Base-by-base conservation (phyloP, 2,888 invertebrate species). In the Entomobrya proxima region DNA sequence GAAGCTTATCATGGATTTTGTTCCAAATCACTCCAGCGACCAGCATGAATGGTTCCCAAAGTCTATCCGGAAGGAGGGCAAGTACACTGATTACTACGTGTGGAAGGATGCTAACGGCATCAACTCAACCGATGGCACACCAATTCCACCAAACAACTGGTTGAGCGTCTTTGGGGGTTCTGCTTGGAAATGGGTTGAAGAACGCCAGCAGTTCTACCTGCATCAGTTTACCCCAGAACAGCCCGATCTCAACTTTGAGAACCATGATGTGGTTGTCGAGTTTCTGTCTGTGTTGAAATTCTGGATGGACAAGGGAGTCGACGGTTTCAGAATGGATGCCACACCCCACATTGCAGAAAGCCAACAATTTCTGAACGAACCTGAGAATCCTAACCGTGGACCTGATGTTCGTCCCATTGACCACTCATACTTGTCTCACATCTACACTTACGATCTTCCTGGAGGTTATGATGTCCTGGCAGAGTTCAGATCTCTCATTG, bases 211-310 rank as follows among this genome's bases (percentile, higher is more conserved):
- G 91, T 97, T 93, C 92, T 97, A 97, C 91, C 94, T 97, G 76
- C 96, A 96, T 86, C 96, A 96, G 90, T 95, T 95, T 90, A 93
- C 93, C 0, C 92, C 91, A 0, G 92, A 93, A 21, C 94, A 94
- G 90, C 96, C 97, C 0, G 97, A 97, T 91, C 93, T 98, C 3
- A 96, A 97, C 92, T 96, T 95, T 93, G 93, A 94, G 82, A 95
- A 96, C 91, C 92, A 93, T 0, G 91, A 92, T 0, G 96, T 96
- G 0, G 93, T 95, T 1, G 91, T 93, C 0, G 94, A 94, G 91
- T 95, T 97, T 88, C 91, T 93, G 86, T 92, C 93, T 0, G 95
- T 95, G 0, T 91, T 98, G 0, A 92, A 92, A 52, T 94, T 94
- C 89, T 96, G 97, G 94, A 91, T 98, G 88, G 92, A 94, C 4